These are phyloP conservation scores for Drosophila tsacasi DNA, from an alignment of 1,140 invertebrate species.

Conservation along the genomic window DNA sequence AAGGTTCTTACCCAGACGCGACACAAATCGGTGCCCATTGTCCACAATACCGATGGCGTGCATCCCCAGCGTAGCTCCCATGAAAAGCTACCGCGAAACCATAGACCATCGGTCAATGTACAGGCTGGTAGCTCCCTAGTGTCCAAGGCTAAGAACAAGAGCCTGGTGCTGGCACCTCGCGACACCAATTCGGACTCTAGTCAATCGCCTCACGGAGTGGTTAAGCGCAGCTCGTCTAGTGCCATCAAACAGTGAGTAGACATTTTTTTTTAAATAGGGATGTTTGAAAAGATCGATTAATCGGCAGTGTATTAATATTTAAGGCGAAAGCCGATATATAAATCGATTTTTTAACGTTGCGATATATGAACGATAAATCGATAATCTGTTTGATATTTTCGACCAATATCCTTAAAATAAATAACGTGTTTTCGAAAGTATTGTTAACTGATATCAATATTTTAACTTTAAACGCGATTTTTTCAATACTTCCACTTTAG, in stretches of 20 bases:
- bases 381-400: neutral
- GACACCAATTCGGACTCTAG: constrained; percentile 83
- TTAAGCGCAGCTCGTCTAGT: constrained; percentile 52
- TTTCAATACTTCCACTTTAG: neutral
- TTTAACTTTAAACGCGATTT: neutral
- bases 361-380: neutral
- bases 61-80: constrained; percentile 34
- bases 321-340: neutral
- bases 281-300: neutral
- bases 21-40: constrained; percentile 89
- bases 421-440: neutral
- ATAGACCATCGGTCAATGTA: constrained; percentile 20
- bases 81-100: constrained; percentile 14
- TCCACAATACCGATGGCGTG: constrained; percentile 87
- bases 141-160: constrained; percentile 62
- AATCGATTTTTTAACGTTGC: neutral
- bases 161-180: constrained; percentile 48
- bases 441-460: neutral
- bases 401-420: neutral
- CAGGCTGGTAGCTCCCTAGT: constrained; percentile 3
- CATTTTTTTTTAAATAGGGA: neutral
- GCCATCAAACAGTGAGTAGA: constrained; percentile 62
- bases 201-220: constrained; percentile 69
- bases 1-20: constrained; percentile 90
- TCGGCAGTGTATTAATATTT: neutral